Base-by-base conservation (phyloP, 2,888 invertebrate genomes). In the Epinotia ramella region DNA sequence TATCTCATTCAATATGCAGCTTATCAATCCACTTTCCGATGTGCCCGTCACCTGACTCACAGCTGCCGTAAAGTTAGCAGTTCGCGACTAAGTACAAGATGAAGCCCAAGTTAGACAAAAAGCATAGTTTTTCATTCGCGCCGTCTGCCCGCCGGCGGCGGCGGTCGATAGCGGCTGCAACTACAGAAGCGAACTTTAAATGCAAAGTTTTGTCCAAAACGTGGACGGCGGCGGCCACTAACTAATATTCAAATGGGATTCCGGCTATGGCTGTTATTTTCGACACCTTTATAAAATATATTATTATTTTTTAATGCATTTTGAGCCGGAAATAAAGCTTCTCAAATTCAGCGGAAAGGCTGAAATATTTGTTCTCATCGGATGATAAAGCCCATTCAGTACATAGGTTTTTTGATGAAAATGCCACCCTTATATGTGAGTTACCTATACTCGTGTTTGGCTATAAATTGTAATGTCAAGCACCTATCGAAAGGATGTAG, bases 91-190 rank as follows among this genome's bases (percentile, higher is more conserved):
- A 82, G 79, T 78, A 83, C 80, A 83, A 86, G 84, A 84, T 84
- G 79, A 80, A 76, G 79, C 80, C 77, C 79, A 81, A 82, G 82
- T 85, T 84, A 78, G 80, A 83, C 84, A 89, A 89, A 90, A 89
- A 89, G 86, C 85, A 89, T 90, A 90, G 91, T 91, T 92, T 91
- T 92, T 90, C 89, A 87, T 87, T 84, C 89, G 84, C 91, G 88
- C 91, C 85, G 80, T 80, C 82, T 78, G 74, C 75, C 70, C 80
- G 81, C 77, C 85, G 92, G 81, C 24, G 24, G 24, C 24, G 24
- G 20, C 85, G 89, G 92, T 93, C 93, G 89, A 93, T 93, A 90
- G 75, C 82, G 78, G 82, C 86, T 87, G 87, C 88, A 88, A 84
- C 84, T 83, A 81, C 81, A 86, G 84, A 84, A 85, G 79, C 78